Conservation (phyloP, 1,140 invertebrate species). For the Ooceraea biroi region DNA sequence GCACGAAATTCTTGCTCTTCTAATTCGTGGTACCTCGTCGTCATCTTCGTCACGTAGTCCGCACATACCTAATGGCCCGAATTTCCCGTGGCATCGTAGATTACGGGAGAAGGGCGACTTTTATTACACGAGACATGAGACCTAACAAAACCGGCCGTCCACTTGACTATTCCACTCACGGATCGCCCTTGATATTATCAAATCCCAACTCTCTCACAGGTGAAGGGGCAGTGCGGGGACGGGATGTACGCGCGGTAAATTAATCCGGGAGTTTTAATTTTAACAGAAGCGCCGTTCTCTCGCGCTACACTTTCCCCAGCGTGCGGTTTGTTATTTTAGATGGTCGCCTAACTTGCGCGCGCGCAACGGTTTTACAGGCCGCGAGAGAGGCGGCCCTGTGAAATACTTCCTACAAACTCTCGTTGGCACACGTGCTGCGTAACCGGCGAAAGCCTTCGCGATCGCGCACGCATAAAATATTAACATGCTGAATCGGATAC, state of each 20-base stretch:
- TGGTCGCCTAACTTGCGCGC: conserved; percentile 33
- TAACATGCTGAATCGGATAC: conserved; percentile 26
- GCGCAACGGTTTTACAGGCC: conserved; percentile 30
- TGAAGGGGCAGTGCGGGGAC: background rate
- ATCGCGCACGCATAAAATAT: conserved; percentile 22
- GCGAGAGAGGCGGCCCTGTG: background rate
- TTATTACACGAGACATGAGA: conserved; percentile 53
- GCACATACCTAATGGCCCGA: conserved; percentile 52
- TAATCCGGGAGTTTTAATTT: conserved; percentile 68
- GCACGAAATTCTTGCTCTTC: conserved; percentile 25
- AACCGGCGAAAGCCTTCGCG: conserved; percentile 43
- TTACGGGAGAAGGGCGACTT: conserved; percentile 46
- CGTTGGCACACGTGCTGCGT: conserved; percentile 45
- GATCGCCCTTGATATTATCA: conserved; percentile 67
- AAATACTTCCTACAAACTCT: conserved; percentile 43
- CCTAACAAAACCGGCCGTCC: conserved; percentile 51
- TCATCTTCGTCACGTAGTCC: conserved; percentile 46
- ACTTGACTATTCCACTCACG: conserved; percentile 62
- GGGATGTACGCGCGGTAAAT: conserved; percentile 59
- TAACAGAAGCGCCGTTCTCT: conserved; percentile 39
- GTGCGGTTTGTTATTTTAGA: conserved; percentile 64
- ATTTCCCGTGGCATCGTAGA: conserved; percentile 55
- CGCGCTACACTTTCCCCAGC: conserved; percentile 40
- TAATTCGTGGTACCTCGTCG: conserved; percentile 30
- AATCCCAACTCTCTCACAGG: conserved; percentile 32